Percentiles rank a stretch among this genome's conserved stretches.
These are phyloP conservation scores for Podocnemis expansa DNA, from an alignment of 2,113 vertebrate genomes.

Conservation along the genomic window DNA sequence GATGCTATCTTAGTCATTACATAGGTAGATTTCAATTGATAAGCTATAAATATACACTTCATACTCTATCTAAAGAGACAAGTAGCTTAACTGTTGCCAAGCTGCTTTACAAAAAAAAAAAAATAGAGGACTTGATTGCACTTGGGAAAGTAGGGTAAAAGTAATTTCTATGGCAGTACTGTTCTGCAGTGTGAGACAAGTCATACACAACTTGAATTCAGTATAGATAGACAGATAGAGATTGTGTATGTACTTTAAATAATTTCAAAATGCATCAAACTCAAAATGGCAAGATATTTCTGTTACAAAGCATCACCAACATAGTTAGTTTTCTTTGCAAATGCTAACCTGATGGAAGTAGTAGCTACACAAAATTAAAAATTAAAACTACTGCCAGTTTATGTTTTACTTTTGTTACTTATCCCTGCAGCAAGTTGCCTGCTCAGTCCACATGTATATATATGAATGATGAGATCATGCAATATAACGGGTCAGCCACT, in stretches of 20 bases:
- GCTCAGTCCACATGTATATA: no score
- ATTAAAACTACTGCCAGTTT: not conserved
- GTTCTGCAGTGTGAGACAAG: not conserved
- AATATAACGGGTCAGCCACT: no score
- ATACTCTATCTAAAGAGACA: not conserved
- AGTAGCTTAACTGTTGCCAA: not conserved
- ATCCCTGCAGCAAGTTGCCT: no score
- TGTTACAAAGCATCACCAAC: not conserved
- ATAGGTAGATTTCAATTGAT: not conserved
- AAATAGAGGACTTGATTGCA: not conserved
- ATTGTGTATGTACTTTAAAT: not conserved
- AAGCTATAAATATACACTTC: not conserved
- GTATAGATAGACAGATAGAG: not conserved
- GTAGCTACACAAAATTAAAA: not conserved
- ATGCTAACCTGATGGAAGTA: not conserved
- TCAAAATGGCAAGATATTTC: not conserved
- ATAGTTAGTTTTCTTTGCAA: not conserved
- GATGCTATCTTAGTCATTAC: slow-evolving; percentile 3
- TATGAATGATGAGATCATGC: no score
- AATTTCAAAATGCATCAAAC: not conserved
- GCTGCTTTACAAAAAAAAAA: not conserved
- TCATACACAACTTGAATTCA: not conserved
- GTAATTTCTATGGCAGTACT: not conserved
- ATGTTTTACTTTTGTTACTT: not conserved
- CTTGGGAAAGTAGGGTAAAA: not conserved